Base-by-base conservation (phyloP, 2,113 vertebrate species). In the Sula dactylatra region DNA sequence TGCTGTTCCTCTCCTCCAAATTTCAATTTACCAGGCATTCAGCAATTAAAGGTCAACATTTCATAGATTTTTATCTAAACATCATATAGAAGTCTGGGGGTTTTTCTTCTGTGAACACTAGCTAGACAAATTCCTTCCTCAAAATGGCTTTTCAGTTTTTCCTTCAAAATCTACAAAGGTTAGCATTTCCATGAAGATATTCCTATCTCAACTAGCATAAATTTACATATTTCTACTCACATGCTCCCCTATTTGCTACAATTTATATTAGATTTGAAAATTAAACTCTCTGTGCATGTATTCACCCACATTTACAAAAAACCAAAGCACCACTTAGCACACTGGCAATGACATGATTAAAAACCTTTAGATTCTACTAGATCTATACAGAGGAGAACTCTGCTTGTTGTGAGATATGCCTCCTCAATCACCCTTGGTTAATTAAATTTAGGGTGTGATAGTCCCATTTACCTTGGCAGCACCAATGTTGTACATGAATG, bases 401-500 rank as follows among this genome's bases (percentile, higher is more conserved):
- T 58, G 36, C 54, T 73, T 65, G 26, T 6, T 64, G 52, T 16
- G 26, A 50, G 86, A 73, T 32, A 45, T 22, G 50, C 13, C 65
- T 94, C 82, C 67, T 91, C 56, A 50, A 66, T 89, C 65, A 73
- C 47, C 45, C 34, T 17, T 32, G 5, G 34, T 73, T 95, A 90
- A 92, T 82, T 85, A 77, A 70, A 70, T n/a, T 3, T 22, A 47
- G 19, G 79, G 26, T 73, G 9, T 16, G 29, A 80, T 4, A 52
- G 17, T 50, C 34, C 59, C 10, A 3, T 84, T 62, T 50, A 36
- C 50, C 21, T 44, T 5, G 42, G 64, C 64, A 92, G 58, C 71
- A 72, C 18, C 2, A 0, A 18, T 40, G 31, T 49, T 1, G 0
- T 44, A 54, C 29, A 56, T 6, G 10, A 82, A 9, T 3, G 0